Conservation (phyloP, 2,797 vertebrate species). For the Myotis pilosus region DNA sequence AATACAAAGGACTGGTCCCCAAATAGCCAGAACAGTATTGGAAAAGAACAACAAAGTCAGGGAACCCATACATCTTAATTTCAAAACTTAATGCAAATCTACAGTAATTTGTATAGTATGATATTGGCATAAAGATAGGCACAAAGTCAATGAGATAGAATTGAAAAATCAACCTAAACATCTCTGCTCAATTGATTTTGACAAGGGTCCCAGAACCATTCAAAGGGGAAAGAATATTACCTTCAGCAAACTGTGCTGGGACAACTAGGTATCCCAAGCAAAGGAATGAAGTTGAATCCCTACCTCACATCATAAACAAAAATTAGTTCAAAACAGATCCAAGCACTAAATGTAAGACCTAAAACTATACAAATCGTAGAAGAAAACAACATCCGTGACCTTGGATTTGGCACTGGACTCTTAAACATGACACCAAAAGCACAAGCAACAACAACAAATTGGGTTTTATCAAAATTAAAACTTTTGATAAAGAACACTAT, state of each 20-base stretch:
- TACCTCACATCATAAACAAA: background rate
- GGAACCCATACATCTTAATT: background rate
- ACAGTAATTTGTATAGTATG: background rate
- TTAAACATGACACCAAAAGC: background rate
- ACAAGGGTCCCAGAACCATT: background rate
- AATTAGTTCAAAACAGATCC: background rate
- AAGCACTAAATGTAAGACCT: background rate
- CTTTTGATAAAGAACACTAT: background rate
- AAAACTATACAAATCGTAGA: background rate
- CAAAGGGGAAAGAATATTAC: background rate
- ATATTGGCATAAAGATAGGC: background rate
- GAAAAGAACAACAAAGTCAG: background rate
- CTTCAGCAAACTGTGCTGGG: background rate
- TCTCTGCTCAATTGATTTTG: background rate
- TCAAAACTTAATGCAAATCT: background rate
- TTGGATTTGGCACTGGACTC: background rate
- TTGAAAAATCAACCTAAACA: background rate
- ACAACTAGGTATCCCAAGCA: background rate
- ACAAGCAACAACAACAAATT: background rate
- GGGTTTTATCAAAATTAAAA: background rate
- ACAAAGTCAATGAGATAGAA: background rate
- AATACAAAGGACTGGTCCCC: background rate
- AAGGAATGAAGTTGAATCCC: background rate
- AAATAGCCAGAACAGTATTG: background rate
- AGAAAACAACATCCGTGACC: background rate